phyloP scores from a whole-genome alignment of 2,113 vertebrate genomes.

The Nyctibius bracteatus region DNA sequence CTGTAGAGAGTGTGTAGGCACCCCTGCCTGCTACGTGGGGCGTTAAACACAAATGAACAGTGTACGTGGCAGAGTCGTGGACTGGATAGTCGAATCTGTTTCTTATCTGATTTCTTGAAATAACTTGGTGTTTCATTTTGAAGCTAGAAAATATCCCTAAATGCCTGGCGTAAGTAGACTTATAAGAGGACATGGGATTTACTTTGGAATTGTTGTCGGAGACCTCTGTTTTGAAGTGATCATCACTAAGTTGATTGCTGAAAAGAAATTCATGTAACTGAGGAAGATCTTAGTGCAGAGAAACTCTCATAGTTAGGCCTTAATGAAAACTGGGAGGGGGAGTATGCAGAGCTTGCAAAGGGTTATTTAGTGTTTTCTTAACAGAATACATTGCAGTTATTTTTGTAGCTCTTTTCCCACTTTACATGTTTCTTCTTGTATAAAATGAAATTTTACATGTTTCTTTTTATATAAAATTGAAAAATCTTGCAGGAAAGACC shows the following conservation, averaged over 20 bases:
- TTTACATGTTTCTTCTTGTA: not conserved
- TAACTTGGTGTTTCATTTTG: accelerated
- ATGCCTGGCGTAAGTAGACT: not conserved
- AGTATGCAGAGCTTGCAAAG: not conserved
- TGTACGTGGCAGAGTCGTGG: accelerated
- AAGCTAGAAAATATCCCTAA: not conserved
- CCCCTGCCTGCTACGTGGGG: not conserved
- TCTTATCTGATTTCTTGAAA: not conserved
- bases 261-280: not conserved
- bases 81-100: accelerated
- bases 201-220: not conserved
- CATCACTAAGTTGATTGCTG: not conserved
- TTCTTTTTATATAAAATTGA: not conserved
- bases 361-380: not conserved
- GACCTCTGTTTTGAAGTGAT: not conserved
- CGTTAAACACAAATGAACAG: accelerated
- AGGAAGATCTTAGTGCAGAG: not conserved
- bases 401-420: not conserved
- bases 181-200: not conserved
- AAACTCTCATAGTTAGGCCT: not conserved
- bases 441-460: not conserved
- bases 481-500: not conserved
- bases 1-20: accelerated
- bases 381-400: accelerated
- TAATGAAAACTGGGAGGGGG: not conserved